A percentile compares a stretch with the other conserved stretches of the same genome.
Evolutionary conservation across 2,888 invertebrate genomes (phyloP).

Genomic region (Drosophila gaucha): DNA sequence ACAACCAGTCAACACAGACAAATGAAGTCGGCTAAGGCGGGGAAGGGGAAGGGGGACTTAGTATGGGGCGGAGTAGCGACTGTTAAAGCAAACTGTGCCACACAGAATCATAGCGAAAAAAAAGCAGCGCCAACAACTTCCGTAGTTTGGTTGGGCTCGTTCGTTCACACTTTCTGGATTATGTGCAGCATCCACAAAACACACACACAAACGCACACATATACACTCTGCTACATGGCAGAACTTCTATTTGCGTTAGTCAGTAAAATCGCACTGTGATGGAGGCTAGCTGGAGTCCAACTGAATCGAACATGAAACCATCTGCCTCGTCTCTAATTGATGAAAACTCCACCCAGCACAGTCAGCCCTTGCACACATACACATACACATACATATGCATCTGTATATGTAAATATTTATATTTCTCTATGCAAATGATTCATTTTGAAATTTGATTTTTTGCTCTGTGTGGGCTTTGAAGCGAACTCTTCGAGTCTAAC

Average conservation of each 20-base stretch:
- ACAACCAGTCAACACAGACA: conserved; percentile 39
- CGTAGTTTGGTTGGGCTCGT: conserved; percentile 51
- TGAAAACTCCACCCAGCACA: conserved; percentile 17
- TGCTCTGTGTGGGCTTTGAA: conserved; percentile 11
- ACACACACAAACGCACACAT: conserved; percentile 3
- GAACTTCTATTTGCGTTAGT: conserved; percentile 47
- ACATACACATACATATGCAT: not conserved
- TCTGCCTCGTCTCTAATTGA: conserved; percentile 35
- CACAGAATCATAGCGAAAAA: conserved; percentile 27
- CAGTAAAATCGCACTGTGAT: conserved; percentile 15
- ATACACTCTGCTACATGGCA: conserved; percentile 4
- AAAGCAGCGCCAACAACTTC: conserved; percentile 58
- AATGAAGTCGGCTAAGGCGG: conserved; percentile 17
- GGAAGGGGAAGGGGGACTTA: not conserved
- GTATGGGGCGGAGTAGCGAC: conserved; percentile 13
- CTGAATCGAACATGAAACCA: conserved; percentile 33
- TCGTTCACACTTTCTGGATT: conserved; percentile 69
- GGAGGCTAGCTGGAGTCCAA: conserved; percentile 13
- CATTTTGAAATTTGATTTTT: conserved; percentile 35
- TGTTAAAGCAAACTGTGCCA: conserved; percentile 60
- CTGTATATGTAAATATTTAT: conserved; percentile 68
- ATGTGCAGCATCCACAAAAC: conserved; percentile 51
- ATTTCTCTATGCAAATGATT: conserved; percentile 68
- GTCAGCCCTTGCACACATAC: conserved; percentile 3
- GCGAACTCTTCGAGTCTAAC: not conserved